Percentiles rank a stretch among this genome's conserved stretches.
phyloP scores from a whole-genome alignment of 2,113 vertebrate species.

The Phylloscopus trochilus region DNA sequence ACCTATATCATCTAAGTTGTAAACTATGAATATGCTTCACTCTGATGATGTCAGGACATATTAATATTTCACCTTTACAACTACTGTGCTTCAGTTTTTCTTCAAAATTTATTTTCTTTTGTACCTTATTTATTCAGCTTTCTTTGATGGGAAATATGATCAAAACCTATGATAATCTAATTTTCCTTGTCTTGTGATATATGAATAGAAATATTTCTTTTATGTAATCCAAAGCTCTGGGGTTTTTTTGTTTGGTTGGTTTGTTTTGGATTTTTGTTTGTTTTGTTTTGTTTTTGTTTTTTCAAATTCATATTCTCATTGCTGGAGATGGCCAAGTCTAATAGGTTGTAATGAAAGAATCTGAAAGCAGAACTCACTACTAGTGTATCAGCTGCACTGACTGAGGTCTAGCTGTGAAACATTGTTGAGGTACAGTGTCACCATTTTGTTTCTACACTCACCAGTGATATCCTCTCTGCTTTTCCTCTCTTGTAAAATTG shows the following conservation, averaged over 20 bases:
- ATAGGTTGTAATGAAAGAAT: background rate
- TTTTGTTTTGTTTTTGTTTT: background rate
- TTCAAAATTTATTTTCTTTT: background rate
- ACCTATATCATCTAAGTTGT: background rate
- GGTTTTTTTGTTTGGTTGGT: no score
- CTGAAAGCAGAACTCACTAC: background rate
- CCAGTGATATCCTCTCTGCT: background rate
- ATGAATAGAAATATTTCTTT: background rate
- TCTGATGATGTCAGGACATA: background rate
- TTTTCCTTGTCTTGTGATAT: background rate
- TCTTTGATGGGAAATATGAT: background rate
- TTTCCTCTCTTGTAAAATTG: background rate
- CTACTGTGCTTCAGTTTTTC: background rate
- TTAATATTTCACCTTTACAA: background rate
- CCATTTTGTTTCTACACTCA: background rate
- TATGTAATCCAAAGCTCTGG: background rate
- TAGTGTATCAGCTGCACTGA: background rate
- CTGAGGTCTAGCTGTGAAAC: background rate
- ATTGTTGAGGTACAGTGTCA: rapidly evolving
- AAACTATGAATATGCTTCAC: background rate
- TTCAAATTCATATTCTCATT: background rate
- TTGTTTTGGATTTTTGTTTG: no score
- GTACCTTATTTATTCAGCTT: background rate
- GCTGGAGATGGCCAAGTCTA: background rate
- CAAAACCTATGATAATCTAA: background rate